phyloP scores from a whole-genome alignment of 2,113 vertebrate genomes.

The Euleptes europaea region DNA sequence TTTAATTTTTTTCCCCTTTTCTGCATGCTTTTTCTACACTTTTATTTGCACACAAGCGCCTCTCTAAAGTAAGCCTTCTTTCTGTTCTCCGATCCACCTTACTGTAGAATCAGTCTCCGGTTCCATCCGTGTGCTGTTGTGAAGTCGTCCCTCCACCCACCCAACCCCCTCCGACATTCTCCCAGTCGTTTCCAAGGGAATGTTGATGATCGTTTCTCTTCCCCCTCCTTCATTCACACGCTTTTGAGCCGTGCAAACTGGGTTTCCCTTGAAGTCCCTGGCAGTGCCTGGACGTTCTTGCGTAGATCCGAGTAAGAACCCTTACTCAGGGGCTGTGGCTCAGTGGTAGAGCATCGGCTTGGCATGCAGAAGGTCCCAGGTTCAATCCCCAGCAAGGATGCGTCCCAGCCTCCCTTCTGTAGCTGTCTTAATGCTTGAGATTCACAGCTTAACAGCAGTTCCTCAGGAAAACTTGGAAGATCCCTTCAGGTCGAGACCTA shows the following conservation, averaged over 20 bases:
- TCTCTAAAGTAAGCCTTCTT: conserved; percentile 98
- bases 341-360: too few relatives aligned
- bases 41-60: conserved; percentile 89
- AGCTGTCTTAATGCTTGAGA: neutral
- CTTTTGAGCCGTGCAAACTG: conserved; percentile 59
- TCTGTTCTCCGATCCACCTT: conserved; percentile 75
- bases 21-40: conserved; percentile 78
- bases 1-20: conserved; percentile 81
- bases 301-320: conserved; percentile 41
- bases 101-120: conserved; percentile 55
- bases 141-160: neutral
- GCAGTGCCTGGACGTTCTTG: conserved; percentile 48
- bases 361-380: too few relatives aligned
- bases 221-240: neutral
- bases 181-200: conserved; percentile 40
- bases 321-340: conserved; percentile 5
- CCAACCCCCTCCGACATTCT: conserved; percentile 41
- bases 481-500: neutral
- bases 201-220: conserved; percentile 45
- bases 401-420: neutral
- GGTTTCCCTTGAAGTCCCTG: conserved; percentile 60
- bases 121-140: conserved; percentile 30
- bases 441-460: neutral
- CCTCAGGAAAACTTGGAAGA: neutral
- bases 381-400: conserved; percentile 7